phyloP scores from a whole-genome alignment of 1,140 invertebrate species.

The Bombus terrestris region DNA sequence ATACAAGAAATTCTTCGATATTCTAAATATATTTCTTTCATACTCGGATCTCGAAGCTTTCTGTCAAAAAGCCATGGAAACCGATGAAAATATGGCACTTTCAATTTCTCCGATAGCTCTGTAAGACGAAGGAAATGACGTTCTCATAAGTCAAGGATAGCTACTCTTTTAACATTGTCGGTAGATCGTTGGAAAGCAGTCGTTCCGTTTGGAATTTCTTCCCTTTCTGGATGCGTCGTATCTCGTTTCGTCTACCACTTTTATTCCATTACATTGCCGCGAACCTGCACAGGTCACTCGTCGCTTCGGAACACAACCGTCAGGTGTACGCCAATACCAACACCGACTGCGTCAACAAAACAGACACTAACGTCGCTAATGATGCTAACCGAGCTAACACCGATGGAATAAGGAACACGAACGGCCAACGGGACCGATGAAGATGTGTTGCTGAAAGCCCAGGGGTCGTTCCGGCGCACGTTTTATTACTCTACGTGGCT shows the following conservation, averaged over 20 bases:
- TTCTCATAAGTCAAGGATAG: conserved; percentile 54
- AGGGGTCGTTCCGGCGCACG: conserved; percentile 7
- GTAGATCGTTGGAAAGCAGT: conserved; percentile 48
- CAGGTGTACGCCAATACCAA: conserved; percentile 8
- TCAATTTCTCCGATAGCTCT: background rate
- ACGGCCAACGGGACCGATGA: background rate
- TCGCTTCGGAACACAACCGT: conserved; percentile 43
- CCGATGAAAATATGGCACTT: background rate
- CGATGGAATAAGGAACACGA: conserved; percentile 18
- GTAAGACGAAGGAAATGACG: conserved; percentile 27
- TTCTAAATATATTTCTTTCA: background rate
- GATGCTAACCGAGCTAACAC: conserved; percentile 53
- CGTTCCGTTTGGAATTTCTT: conserved; percentile 50
- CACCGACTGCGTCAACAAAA: conserved; percentile 37
- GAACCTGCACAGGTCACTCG: conserved; percentile 32
- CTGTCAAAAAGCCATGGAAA: background rate
- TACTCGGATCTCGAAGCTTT: background rate
- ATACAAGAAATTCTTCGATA: background rate
- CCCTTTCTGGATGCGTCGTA: background rate
- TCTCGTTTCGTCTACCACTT: conserved; percentile 43
- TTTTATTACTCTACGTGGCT: conserved; percentile 52
- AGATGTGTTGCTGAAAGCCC: conserved; percentile 15
- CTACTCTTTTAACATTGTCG: conserved; percentile 48
- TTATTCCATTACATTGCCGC: conserved; percentile 28
- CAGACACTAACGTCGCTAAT: conserved; percentile 45